Evolutionary conservation across 2,797 vertebrate species (phyloP), one percentile per base, ranked within the genome.

Genomic region (Antrozous pallidus): DNA sequence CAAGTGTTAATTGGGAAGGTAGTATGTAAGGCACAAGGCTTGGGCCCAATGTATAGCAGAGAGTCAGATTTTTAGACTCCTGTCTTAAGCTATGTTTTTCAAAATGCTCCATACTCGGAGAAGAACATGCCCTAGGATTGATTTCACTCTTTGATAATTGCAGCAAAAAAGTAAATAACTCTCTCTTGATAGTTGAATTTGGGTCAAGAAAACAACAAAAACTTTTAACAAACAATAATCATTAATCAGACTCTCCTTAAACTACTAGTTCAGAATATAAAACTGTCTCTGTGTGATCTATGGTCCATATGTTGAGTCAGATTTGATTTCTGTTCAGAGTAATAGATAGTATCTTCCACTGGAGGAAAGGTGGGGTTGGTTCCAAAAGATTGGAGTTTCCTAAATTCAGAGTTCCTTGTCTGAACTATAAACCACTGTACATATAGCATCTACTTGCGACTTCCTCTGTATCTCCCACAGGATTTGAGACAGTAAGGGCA

Each of bases 121-220:
- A 65, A 65, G 88, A 4, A 6, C 26, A 63, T 54, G n/a, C 6
- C 8, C 6, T 51, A 3, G 0, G 84, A 69, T 33, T 90, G 42
- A 83, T 65, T 92, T 83, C 11, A 14, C 65, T 69, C 6, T 90
- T 86, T 70, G 56, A 28, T 5, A 88, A 88, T 61, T 65, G 54
- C 0, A 74, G 13, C 31, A 79, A 87, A 73, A 73, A 85, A 84
- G 3, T 28, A 63, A 80, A 65, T 28, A 47, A 89, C 28, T 85
- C 18, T 87, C 3, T 51, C 26, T 63, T 74, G 47, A 28, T 65
- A 42, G 63, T 56, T 71, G 14, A 85, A 54, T 91, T 9, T 84
- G 24, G 22, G 3, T 90, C 11, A 36, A 73, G 79, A 51, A 67
- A 54, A 74, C 3, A 78, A 67, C 31, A 38, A 28, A 20, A 56